Percentiles rank a stretch among this genome's conserved stretches.
These are phyloP conservation scores for Macropus fuliginosus DNA, from an alignment of 2,797 vertebrate genomes.

Conservation along the genomic window DNA sequence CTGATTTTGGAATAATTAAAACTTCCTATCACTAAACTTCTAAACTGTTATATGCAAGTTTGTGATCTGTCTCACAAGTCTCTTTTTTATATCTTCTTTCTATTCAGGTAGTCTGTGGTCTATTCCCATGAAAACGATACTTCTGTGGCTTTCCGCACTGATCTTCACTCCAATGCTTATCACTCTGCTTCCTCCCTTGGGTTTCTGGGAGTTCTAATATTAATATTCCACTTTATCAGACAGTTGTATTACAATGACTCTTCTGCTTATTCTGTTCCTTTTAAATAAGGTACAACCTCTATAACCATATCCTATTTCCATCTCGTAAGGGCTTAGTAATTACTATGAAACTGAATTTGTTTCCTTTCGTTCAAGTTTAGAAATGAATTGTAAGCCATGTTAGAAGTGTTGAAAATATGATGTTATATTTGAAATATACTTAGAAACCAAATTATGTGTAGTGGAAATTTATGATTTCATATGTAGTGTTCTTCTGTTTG, in stretches of 20 bases:
- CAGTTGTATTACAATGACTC: not conserved
- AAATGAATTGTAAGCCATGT: not conserved
- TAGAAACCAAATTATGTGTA: not conserved
- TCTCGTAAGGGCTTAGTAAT: not conserved
- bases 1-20: too few species aligned
- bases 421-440: not conserved
- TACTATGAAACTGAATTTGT: not conserved
- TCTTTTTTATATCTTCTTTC: not conserved
- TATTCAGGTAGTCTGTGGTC: not conserved
- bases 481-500: not conserved
- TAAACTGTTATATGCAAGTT: too few species aligned
- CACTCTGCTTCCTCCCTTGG: not conserved
- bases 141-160: not conserved
- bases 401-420: not conserved
- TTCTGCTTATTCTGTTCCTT: not conserved
- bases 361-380: not conserved
- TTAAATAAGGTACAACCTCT: not conserved
- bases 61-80: too few species aligned
- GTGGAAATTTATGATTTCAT: not conserved
- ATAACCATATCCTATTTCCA: not conserved
- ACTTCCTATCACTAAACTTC: too few species aligned
- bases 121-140: not conserved
- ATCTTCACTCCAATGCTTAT: not conserved
- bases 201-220: too few species aligned
- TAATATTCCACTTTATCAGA: not conserved